phyloP scores from a whole-genome alignment of 2,113 vertebrate species.

The Psilopogon haemacephalus region DNA sequence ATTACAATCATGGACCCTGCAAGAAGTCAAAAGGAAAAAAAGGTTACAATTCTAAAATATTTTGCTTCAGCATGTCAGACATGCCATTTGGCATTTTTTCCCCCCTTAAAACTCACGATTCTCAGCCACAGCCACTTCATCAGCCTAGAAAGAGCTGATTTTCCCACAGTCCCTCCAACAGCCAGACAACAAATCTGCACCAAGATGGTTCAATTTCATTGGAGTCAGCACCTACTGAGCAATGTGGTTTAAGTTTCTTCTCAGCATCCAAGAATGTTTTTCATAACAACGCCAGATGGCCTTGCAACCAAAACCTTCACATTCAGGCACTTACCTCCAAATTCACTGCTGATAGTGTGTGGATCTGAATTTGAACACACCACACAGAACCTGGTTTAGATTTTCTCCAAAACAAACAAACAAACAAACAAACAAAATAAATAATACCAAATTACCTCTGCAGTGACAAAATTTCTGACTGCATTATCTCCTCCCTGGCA shows the following conservation, averaged over 20 bases:
- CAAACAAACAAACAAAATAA: background rate
- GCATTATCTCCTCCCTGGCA: background rate
- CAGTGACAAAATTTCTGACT: background rate
- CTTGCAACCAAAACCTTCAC: background rate
- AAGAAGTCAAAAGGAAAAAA: background rate
- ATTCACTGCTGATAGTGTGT: background rate
- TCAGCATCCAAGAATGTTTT: background rate
- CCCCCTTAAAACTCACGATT: background rate
- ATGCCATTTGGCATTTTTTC: background rate
- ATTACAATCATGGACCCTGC: background rate
- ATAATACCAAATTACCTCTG: background rate
- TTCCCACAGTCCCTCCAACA: slow-evolving; percentile 35
- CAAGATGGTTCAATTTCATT: slow-evolving; percentile 28
- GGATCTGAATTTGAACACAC: background rate
- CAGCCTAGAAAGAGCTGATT: slow-evolving; percentile 5
- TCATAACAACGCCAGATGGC: background rate
- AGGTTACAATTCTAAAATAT: background rate
- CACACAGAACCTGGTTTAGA: background rate
- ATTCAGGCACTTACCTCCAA: background rate
- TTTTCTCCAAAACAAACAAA: background rate
- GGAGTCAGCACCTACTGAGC: slow-evolving; percentile 53
- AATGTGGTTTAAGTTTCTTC: slow-evolving; percentile 38
- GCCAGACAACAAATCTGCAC: slow-evolving; percentile 14
- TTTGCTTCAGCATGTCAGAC: background rate
- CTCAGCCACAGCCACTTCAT: slow-evolving; percentile 50